Evolutionary conservation across 2,888 invertebrate genomes (phyloP), one percentile per base, ranked within the genome.

Genomic region (Lycia hirtaria): DNA sequence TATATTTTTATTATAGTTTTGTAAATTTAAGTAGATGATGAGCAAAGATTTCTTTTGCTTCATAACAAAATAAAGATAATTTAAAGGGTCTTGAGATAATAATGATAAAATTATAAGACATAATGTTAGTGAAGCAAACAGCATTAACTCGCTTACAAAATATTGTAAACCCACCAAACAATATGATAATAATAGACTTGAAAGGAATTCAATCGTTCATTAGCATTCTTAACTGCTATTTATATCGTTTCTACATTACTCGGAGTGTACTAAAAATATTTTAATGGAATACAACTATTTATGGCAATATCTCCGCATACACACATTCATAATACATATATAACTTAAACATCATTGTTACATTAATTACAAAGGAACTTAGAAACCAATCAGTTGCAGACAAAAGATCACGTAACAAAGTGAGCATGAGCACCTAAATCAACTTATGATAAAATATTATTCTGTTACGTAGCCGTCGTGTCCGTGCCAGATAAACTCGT

Each of bases 361-460:
- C 10, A 41, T 9, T 35, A 7, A 17, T 24, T 41, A 24, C 9
- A 41, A 22, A 28, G 14, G 30, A 17, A 55, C 5, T 14, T 17
- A 33, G 20, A 50, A 41, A 22, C 15, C 26, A 41, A 44, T 49
- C 30, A 15, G 7, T 5, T 14, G 17, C 20, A 37, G 53, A 56
- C 50, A 47, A 61, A 47, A 37, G 35, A 56, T 40, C 40, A 37
- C 7, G 48, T 45, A 49, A 55, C 32, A 47, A 35, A 56, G 52
- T 44, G 51, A 55, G 49, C 51, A 52, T 44, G 51, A 55, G 49
- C 51, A 52, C 22, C 33, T 40, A 53, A 37, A 33, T 50, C 52
- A 48, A 56, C 40, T 54, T 28, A 54, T 28, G 54, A 60, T 55
- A 63, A 22, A 56, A 44, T 57, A 51, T 62, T 61, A 40, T 54